A percentile compares a stretch with the other conserved stretches of the same genome.
Conservation (phyloP, 2,888 invertebrate genomes). For the Melinaea marsaeus region DNA sequence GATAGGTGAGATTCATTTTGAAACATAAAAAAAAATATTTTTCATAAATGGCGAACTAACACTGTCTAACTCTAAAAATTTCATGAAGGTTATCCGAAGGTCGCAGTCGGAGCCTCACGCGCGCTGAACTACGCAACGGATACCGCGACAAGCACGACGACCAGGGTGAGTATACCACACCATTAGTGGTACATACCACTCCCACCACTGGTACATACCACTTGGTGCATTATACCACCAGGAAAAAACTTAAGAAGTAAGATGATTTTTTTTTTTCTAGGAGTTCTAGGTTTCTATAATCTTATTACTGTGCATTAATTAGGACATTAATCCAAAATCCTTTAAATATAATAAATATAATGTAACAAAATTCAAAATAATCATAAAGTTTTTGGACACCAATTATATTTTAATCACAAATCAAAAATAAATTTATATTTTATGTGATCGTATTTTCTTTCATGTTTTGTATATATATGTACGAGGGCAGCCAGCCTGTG, state of each 20-base stretch:
- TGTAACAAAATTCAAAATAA: too few relatives aligned
- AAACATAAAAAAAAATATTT: background rate
- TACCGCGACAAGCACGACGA: constrained; percentile 60
- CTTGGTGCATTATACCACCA: background rate
- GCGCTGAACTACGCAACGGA: constrained; percentile 65
- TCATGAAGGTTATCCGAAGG: constrained; percentile 57
- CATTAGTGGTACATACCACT: constrained; percentile 10
- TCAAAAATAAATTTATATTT: background rate
- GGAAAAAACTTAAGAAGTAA: background rate
- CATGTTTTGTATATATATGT: constrained; percentile 33
- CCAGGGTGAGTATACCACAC: constrained; percentile 52
- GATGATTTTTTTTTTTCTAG: background rate
- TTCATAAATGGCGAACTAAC: too few relatives aligned
- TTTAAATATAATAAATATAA: too few relatives aligned
- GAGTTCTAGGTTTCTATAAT: too few relatives aligned
- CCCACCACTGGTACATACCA: background rate
- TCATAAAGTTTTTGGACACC: too few relatives aligned
- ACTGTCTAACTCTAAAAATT: background rate
- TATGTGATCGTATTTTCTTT: constrained; percentile 24
- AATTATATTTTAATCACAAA: too few relatives aligned
- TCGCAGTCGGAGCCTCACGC: constrained; percentile 66
- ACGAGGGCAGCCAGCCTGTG: constrained; percentile 72
- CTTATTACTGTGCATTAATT: too few relatives aligned
- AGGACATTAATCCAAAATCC: too few relatives aligned
- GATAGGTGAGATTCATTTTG: constrained; percentile 47